These are phyloP conservation scores for Tetheella fluctuosa DNA, from an alignment of 2,888 invertebrate species.

Conservation along the genomic window DNA sequence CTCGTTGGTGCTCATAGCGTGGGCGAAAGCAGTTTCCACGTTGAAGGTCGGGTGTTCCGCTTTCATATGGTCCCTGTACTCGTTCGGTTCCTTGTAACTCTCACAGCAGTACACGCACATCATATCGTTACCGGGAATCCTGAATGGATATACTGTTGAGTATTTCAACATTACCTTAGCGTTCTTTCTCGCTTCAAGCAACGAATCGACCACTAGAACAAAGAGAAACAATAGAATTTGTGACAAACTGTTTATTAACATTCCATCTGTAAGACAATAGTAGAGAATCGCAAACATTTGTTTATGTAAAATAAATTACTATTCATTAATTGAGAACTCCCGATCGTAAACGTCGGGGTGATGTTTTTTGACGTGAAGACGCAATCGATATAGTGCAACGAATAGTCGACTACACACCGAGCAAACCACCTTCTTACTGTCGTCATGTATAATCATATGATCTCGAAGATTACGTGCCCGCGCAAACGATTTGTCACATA, in stretches of 20 bases:
- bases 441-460: conserved; percentile 12
- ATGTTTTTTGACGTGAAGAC: conserved; percentile 15
- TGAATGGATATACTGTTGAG: conserved; percentile 64
- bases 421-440: conserved; percentile 1
- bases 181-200: conserved; percentile 60
- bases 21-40: conserved; percentile 52
- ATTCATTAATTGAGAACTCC: conserved; percentile 14
- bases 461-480: background rate
- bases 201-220: conserved; percentile 65
- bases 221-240: conserved; percentile 47
- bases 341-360: conserved; percentile 29
- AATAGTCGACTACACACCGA: conserved; percentile 9
- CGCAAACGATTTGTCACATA: background rate
- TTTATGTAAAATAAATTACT: background rate
- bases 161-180: conserved; percentile 61
- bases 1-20: conserved; percentile 32
- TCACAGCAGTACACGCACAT: conserved; percentile 65
- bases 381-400: background rate
- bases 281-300: background rate
- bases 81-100: conserved; percentile 46
- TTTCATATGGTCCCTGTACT: conserved; percentile 60
- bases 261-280: background rate
- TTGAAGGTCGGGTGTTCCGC: conserved; percentile 51
- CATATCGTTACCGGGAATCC: conserved; percentile 55
- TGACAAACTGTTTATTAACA: conserved; percentile 31